Evolutionary conservation across 2,888 invertebrate genomes (phyloP), one percentile per base, ranked within the genome.

Genomic region (Exephanes ischioxanthus): DNA sequence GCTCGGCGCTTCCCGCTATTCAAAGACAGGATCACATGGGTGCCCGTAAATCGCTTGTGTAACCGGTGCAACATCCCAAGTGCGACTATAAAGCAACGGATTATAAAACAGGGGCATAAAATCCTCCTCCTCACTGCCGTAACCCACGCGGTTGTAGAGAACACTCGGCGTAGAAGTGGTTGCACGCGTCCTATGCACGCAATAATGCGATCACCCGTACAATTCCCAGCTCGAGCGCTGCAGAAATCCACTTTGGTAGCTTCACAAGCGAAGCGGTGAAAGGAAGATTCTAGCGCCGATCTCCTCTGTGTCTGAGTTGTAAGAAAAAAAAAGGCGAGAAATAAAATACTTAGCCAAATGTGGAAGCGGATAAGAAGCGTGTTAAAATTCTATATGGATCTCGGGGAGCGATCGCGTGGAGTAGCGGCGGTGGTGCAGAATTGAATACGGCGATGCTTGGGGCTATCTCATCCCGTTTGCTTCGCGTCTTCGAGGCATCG

Each of bases 131-230:
- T 37, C 37, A 22, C 66, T 33, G 30, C 16, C 16, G 14, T 67
- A 41, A 67, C 19, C 37, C 67, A 41, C 9, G 11, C 19, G 37
- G 19, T 22, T 22, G 22, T 4, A 67, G 11, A 37, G 4, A 37
- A 41, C 19, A 41, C 11, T 4, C 37, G 11, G 19, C 37, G 37
- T 5, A 41, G 37, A 67, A 41, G 37, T 41, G 22, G 37, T 48
- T 71, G 30, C 53, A 19, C 73, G 30, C 67, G 58, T 68, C 37
- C 22, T 45, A 58, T 58, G 67, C 75, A 75, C 51, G 80, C 80
- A 81, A 81, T 68, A 75, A 81, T 75, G 72, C 72, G 80, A 81
- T 75, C 80, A 75, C 11, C 75, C 51, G 75, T 68, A 68, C 67
- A 58, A 75, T 75, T 81, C 67, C 75, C 73, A 61, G 30, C 37